Conservation (phyloP, 2,113 vertebrate species). For the Microtus pennsylvanicus region DNA sequence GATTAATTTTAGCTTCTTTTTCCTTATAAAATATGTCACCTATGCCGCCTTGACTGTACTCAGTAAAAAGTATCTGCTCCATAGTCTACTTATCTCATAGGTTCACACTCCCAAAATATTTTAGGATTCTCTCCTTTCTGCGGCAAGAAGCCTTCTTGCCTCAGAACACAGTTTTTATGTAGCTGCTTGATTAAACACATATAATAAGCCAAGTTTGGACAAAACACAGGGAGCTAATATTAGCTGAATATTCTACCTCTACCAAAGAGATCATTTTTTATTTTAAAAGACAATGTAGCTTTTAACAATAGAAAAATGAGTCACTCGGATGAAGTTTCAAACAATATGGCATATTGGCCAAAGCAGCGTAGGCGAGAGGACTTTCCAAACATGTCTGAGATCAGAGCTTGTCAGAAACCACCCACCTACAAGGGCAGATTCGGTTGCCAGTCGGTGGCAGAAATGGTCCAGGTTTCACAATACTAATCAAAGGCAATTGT, state of each 20-base stretch:
- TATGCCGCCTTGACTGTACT: background rate
- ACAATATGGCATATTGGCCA: background rate
- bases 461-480: background rate
- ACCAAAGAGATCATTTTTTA: conserved; percentile 23
- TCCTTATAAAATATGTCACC: background rate
- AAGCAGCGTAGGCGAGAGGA: background rate
- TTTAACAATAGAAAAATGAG: conserved; percentile 34
- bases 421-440: background rate
- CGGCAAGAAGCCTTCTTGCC: background rate
- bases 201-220: conserved; percentile 17
- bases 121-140: background rate
- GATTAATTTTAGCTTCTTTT: background rate
- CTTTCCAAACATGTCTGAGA: background rate
- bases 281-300: conserved; percentile 34
- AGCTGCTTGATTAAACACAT: conserved; percentile 12
- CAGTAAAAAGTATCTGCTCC: background rate
- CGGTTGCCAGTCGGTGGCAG: background rate
- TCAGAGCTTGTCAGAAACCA: background rate
- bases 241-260: conserved; percentile 1
- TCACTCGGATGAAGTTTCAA: conserved; percentile 17
- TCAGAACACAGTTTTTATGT: background rate
- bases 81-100: background rate
- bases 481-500: background rate
- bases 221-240: conserved; percentile 27
- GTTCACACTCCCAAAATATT: background rate